Evolutionary conservation across 23 tunicate genomes (phyloP).

Genomic region (Diplosoma virens): DNA sequence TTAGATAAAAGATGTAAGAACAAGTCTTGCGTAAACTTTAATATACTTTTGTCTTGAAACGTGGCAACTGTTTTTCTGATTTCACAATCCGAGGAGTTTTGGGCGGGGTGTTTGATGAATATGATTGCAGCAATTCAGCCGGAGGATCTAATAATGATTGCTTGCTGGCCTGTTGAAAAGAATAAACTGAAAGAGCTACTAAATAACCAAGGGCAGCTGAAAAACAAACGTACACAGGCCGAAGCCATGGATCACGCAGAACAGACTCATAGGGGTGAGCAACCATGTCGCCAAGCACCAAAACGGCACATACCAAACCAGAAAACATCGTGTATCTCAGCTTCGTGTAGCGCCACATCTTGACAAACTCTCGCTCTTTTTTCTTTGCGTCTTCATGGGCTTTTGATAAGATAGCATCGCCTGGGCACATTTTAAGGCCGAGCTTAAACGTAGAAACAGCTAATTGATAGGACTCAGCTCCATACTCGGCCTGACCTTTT

Average conservation of each 20-base stretch:
- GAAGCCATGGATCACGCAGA: slow-evolving; percentile 22
- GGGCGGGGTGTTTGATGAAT: too few relatives aligned
- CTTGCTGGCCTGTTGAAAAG: slow-evolving; percentile 29
- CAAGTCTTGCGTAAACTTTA: not conserved
- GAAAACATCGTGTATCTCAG: slow-evolving; percentile 20
- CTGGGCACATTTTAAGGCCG: slow-evolving; percentile 46
- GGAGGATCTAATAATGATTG: slow-evolving; percentile 33
- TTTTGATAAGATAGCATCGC: slow-evolving; percentile 38
- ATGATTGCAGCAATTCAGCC: slow-evolving; percentile 12
- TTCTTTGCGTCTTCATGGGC: slow-evolving; percentile 36
- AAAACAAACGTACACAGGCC: slow-evolving; percentile 9
- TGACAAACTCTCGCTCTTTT: not conserved
- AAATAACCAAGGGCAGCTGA: slow-evolving; percentile 32
- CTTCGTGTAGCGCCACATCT: not conserved
- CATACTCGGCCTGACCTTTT: slow-evolving; percentile 76
- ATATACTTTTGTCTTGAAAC: not conserved
- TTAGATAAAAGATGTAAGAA: not conserved
- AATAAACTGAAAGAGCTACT: slow-evolving; percentile 2
- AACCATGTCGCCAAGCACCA: slow-evolving; percentile 25
- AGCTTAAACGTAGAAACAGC: slow-evolving; percentile 37
- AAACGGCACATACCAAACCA: slow-evolving; percentile 20
- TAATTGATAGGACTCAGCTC: slow-evolving; percentile 34
- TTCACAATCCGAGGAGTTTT: too few relatives aligned
- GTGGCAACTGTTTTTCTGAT: not conserved
- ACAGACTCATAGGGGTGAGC: not conserved